Base-by-base conservation (phyloP, 2,797 vertebrate species). In the Clarias platycephalus region DNA sequence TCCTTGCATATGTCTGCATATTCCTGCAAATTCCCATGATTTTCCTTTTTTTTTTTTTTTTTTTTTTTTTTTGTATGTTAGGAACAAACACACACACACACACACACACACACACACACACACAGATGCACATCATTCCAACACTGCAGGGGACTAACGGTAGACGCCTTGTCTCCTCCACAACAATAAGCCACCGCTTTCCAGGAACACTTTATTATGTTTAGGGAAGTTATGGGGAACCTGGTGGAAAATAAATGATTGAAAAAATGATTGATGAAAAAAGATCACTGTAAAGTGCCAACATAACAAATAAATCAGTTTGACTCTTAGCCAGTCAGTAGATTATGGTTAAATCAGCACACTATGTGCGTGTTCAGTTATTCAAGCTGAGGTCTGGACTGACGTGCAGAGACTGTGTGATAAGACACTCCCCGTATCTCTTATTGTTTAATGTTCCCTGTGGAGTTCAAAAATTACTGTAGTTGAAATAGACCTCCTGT, bases 141-240 rank as follows among this genome's bases (percentile, higher is more conserved):
- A 24, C 31, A 72, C 68, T 40, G 24, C 57, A 60, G n/a, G 82
- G 89, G 86, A 91, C 92, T 87, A 83, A 85, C 88, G 75, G 91
- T 89, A 89, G 92, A 91, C 91, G 90, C 86, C 87, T 91, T 91
- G 91, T 93, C 92, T 89, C 68, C 85, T 63, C n/a, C 75, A 70
- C 88, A 89, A 94, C 93, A 93, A 93, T 93, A 87, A 63, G 90
- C 40, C 80, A 81, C 40, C 0, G 8, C 76, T 26, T 76, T 80
- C 82, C 58, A 44, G 82, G 84, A 37, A 70, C 74, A 74, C 78
- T 85, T 86, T 84, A 86, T 92, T 90, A 90, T 82, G 15, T 12
- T 24, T 1, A 57, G 75, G 85, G 84, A 85, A 44, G 80, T 80
- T 18, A 67, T 37, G 53, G 68, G 34, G 44, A 20, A 37, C 24